Evolutionary conservation across 2,797 vertebrate species (phyloP).

Genomic region (Lithobates sylvaticus): DNA sequence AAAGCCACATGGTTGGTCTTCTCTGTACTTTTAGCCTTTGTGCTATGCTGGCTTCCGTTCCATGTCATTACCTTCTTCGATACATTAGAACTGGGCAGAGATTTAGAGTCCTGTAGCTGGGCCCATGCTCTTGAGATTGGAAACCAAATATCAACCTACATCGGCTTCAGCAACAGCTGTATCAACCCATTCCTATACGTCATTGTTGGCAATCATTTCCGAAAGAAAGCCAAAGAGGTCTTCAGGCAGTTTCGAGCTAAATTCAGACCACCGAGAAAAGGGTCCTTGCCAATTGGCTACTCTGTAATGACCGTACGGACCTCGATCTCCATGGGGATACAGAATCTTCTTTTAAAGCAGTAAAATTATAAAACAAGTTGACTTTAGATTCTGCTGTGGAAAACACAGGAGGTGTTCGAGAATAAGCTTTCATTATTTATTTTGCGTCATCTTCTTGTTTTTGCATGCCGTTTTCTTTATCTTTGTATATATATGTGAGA

Average conservation of each 20-base stretch:
- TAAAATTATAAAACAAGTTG: no score
- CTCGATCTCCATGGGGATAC: slow-evolving; percentile 51
- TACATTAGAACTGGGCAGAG: slow-evolving; percentile 67
- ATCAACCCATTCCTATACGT: slow-evolving; percentile 90
- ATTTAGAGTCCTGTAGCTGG: slow-evolving; percentile 70
- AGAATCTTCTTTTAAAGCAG: slow-evolving; percentile 16
- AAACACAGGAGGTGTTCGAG: background rate
- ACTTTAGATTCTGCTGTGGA: background rate
- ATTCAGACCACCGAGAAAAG: slow-evolving; percentile 49
- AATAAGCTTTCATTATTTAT: slow-evolving; percentile 27
- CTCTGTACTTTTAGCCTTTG: slow-evolving; percentile 80
- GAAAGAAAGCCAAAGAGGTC: slow-evolving; percentile 80
- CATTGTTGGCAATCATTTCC: slow-evolving; percentile 88
- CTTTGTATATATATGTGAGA: slow-evolving; percentile 1
- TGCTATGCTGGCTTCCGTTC: slow-evolving; percentile 87
- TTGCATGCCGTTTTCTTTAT: background rate
- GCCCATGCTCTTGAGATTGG: slow-evolving; percentile 70
- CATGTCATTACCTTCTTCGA: slow-evolving; percentile 83
- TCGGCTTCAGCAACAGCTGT: slow-evolving; percentile 87
- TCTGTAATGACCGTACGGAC: slow-evolving; percentile 67
- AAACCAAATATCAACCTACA: slow-evolving; percentile 77
- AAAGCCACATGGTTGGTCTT: slow-evolving; percentile 82
- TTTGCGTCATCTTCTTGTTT: background rate
- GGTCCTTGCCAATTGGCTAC: slow-evolving; percentile 65
- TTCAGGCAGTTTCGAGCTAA: slow-evolving; percentile 61